phyloP scores from a whole-genome alignment of 2,888 invertebrate genomes.

The Bellardia pandia region DNA sequence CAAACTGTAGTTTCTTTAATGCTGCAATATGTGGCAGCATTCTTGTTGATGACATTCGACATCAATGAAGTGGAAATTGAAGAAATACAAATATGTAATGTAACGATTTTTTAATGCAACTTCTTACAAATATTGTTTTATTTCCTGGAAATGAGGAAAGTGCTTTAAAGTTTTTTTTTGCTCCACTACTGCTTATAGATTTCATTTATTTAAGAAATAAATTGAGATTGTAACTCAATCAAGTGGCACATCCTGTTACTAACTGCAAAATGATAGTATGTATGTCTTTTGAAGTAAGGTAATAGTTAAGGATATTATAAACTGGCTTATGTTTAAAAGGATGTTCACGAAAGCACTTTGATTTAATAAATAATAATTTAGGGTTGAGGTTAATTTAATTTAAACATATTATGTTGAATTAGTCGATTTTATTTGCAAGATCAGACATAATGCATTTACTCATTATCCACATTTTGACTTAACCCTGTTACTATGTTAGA shows the following conservation, averaged over 20 bases:
- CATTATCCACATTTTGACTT: no score
- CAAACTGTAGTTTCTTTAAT: conserved; percentile 56
- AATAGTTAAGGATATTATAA: neutral
- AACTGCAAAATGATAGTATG: neutral
- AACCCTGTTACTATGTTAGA: no score
- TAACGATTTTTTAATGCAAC: conserved; percentile 63
- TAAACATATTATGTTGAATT: no score
- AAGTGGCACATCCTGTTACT: neutral
- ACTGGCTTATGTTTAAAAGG: neutral
- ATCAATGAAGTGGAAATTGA: conserved; percentile 61
- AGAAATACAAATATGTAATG: conserved; percentile 35
- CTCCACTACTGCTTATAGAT: neutral
- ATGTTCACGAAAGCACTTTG: neutral
- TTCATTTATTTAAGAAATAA: neutral
- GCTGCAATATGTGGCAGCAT: conserved; percentile 55
- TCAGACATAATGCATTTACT: no score
- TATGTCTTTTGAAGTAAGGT: neutral
- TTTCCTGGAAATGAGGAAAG: conserved; percentile 14
- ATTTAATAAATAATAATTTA: no score
- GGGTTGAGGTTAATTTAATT: no score
- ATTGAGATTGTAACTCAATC: neutral
- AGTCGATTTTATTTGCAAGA: no score
- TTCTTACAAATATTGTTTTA: conserved; percentile 27
- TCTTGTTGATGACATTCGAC: conserved; percentile 53
- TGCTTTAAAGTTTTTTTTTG: neutral